Evolutionary conservation across 1,140 invertebrate species (phyloP).

Genomic region (Anastrepha ludens): DNA sequence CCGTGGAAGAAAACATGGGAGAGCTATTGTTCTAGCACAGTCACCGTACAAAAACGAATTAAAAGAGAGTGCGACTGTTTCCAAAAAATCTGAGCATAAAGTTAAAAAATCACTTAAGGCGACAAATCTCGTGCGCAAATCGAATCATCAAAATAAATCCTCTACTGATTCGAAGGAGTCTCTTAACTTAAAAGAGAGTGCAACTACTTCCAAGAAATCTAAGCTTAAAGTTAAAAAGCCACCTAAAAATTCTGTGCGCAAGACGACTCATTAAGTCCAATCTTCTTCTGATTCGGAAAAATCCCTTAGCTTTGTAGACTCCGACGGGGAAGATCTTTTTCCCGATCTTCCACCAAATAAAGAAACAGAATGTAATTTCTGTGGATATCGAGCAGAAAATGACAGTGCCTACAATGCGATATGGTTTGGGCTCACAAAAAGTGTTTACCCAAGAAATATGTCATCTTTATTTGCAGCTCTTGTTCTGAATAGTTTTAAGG

Average conservation of each 20-base stretch:
- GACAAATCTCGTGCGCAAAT: too few species aligned
- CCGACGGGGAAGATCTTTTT: not conserved
- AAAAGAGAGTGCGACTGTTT: too few species aligned
- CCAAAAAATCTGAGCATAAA: too few species aligned
- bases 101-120: too few species aligned
- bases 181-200: not conserved
- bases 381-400: not conserved
- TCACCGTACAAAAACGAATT: too few species aligned
- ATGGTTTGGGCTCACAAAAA: too few species aligned
- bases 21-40: too few species aligned
- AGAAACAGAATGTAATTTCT: not conserved
- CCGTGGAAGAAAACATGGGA: too few species aligned
- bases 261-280: not conserved
- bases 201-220: not conserved
- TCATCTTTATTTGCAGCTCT: not conserved
- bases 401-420: not conserved
- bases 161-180: too few species aligned
- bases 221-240: not conserved
- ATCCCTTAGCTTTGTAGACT: not conserved
- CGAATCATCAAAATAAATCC: too few species aligned
- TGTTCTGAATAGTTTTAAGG: constrained; percentile 60
- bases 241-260: not conserved
- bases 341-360: not conserved
- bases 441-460: too few species aligned
- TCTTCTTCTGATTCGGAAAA: not conserved